Conservation (phyloP, 2,888 invertebrate genomes). For the Vannuccia rotundouncinata region DNA sequence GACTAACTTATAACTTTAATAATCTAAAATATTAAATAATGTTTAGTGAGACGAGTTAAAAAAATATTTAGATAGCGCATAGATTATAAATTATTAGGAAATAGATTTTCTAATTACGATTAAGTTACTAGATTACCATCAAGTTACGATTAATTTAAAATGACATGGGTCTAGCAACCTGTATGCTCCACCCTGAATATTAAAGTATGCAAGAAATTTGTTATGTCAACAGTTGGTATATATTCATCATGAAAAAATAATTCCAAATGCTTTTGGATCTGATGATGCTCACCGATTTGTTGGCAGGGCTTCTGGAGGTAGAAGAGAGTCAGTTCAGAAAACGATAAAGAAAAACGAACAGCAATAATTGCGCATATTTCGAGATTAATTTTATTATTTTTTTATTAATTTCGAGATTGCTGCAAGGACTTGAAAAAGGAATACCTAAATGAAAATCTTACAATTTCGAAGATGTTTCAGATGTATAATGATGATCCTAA, state of each 20-base stretch:
- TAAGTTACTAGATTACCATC: too few species aligned
- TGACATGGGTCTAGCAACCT: too few species aligned
- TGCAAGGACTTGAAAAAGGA: conserved; percentile 1
- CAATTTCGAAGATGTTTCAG: conserved; percentile 20
- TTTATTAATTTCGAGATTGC: conserved; percentile 1
- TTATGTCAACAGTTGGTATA: conserved; percentile 23
- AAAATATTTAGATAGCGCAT: too few species aligned
- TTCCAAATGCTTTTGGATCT: background rate
- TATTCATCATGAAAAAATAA: conserved; percentile 23
- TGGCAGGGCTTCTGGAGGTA: conserved; percentile 1
- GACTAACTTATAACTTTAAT: too few species aligned
- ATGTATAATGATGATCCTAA: conserved; percentile 15
- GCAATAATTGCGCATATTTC: conserved; percentile 17
- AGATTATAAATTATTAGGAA: too few species aligned
- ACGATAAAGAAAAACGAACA: conserved; percentile 16
- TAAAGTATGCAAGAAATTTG: conserved; percentile 2
- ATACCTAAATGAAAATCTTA: conserved; percentile 10
- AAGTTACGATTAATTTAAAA: too few species aligned
- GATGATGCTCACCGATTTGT: conserved; percentile 17
- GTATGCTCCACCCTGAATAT: too few species aligned
- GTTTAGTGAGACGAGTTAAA: too few species aligned
- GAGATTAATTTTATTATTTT: background rate
- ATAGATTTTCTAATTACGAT: too few species aligned
- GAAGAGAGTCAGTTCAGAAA: background rate
- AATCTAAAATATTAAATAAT: too few species aligned